Evolutionary conservation across 1,140 invertebrate species (phyloP), one percentile per base, ranked within the genome.

Genomic region (Stegodyphus mimosarum): DNA sequence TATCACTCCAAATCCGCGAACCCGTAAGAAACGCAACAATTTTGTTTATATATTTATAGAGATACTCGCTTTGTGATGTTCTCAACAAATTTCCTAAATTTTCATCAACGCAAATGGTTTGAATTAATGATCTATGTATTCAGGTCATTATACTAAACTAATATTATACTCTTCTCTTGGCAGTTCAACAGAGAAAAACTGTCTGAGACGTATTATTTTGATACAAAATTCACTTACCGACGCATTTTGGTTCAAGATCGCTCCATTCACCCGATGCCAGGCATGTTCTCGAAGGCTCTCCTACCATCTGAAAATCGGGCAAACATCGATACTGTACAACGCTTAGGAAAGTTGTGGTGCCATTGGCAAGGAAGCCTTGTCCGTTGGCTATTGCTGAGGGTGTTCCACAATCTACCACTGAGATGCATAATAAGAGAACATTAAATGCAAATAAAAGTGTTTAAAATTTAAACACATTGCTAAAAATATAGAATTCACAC

Each of bases 291-390:
- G 95, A 95, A 0, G 95, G 94, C 88, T 96, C 94, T 17, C 96
- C 96, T 2, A 94, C 93, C 64, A 95, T 92, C 89, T 95, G 94
- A 90, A 93, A 97, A 87, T 95, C 94, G 7, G 95, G 95, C 76
- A 97, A 90, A 89, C 97, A 98, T 87, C 96, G 94, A 89, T 97
- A 98, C 88, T 96, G 95, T 2, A 96, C 94, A 5, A 94, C 93
- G 78, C 95, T 95, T 7, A 94, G 94, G 88, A 95, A 97, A 6
- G 93, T 92, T 0, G 95, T 96, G 0, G 95, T 94, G 48, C 94
- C 94, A 88, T 98, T 97, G 63, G 96, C 93, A 9, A 96, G 93
- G 87, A 96, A 96, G 1, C 96, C 94, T 86, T 95, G 92, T 0
- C 96, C 96, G 89, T 97, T 97, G 73, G 96, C 94, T 71, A 96